phyloP scores from a whole-genome alignment of 2,797 vertebrate genomes.

The Hemibagrus guttatus region DNA sequence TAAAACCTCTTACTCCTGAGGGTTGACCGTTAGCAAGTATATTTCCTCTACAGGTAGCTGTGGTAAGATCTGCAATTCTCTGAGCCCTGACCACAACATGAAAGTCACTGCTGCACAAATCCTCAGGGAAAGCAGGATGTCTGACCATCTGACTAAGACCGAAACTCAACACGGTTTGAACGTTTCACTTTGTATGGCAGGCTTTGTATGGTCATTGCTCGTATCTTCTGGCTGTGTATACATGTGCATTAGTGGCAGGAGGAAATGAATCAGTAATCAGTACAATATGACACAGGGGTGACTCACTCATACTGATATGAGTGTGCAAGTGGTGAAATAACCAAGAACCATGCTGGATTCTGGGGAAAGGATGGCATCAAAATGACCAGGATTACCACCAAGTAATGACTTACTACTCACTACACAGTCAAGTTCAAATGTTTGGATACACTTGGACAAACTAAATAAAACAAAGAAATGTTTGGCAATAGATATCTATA shows the following conservation, averaged over 20 bases:
- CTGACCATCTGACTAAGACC: neutral
- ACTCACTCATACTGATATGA: conserved; percentile 51
- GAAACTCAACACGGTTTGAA: neutral
- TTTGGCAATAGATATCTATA: too few relatives aligned
- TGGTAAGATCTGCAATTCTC: neutral
- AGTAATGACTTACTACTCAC: too few relatives aligned
- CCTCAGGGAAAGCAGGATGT: neutral
- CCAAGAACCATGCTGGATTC: neutral
- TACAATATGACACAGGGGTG: conserved; percentile 49
- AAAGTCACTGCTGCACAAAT: neutral
- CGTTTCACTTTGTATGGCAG: neutral
- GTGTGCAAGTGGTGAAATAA: conserved; percentile 8
- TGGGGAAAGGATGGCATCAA: neutral
- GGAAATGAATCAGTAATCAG: conserved; percentile 67
- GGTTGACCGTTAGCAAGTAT: neutral
- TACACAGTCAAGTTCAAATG: neutral
- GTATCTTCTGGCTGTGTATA: neutral
- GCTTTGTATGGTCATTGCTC: neutral
- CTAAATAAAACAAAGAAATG: neutral
- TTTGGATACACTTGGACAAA: neutral
- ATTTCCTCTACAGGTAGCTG: neutral
- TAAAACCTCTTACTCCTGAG: neutral
- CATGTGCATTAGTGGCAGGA: conserved; percentile 44
- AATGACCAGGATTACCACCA: neutral
- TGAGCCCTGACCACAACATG: too few relatives aligned